Evolutionary conservation across 2,888 invertebrate species (phyloP).

Genomic region (Torymus texanus): DNA sequence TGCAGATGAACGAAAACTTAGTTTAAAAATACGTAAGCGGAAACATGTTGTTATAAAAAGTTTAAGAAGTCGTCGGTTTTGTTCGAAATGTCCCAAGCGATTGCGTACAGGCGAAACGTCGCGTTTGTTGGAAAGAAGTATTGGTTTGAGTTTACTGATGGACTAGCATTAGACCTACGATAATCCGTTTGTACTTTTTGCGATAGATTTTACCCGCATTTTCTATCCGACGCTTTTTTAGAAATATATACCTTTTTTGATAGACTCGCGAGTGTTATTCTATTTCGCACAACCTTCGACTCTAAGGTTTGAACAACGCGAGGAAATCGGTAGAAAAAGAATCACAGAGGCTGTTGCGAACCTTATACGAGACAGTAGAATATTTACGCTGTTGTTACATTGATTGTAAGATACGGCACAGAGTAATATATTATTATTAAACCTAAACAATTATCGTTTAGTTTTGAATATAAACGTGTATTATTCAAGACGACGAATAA

Average conservation of each 20-base stretch:
- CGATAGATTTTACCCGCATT: constrained; percentile 34
- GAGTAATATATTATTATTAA: constrained; percentile 66
- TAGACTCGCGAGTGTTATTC: constrained; percentile 26
- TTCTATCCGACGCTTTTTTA: constrained; percentile 48
- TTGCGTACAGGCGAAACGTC: not conserved
- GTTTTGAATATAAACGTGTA: constrained; percentile 35
- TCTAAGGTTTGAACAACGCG: not conserved
- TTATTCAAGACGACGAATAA: constrained; percentile 27
- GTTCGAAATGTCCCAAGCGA: constrained; percentile 17
- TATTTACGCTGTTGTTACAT: constrained; percentile 65
- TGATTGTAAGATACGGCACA: constrained; percentile 66
- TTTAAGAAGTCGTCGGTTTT: constrained; percentile 20
- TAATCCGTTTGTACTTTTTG: constrained; percentile 24
- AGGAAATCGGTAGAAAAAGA: constrained; percentile 52
- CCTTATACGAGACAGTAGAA: constrained; percentile 52
- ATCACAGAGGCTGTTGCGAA: constrained; percentile 63
- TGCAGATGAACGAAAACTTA: constrained; percentile 1
- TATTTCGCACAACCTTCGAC: constrained; percentile 8
- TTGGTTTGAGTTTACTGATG: not conserved
- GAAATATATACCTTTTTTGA: constrained; percentile 31
- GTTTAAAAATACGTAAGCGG: not conserved
- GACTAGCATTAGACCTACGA: constrained; percentile 14
- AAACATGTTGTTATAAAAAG: constrained; percentile 8
- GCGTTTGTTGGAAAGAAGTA: not conserved
- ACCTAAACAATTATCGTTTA: constrained; percentile 18